Conservation (phyloP, 2,797 vertebrate genomes). For the Erpetoichthys calabaricus region DNA sequence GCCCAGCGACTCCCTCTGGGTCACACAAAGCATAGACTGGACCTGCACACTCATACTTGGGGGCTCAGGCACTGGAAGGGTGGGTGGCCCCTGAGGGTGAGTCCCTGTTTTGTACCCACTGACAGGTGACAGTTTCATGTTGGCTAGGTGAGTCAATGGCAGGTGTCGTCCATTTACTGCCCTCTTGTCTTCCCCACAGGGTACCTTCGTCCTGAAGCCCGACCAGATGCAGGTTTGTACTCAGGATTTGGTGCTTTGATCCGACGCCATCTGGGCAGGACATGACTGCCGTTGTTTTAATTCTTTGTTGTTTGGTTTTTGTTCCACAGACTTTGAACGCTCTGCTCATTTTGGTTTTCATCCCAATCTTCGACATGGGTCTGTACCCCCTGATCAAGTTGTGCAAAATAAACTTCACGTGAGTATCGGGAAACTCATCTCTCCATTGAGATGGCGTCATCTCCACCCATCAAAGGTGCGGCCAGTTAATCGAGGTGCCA, state of each 20-base stretch:
- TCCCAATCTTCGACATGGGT: slow-evolving; percentile 82
- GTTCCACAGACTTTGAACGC: slow-evolving; percentile 78
- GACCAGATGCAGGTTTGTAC: slow-evolving; percentile 88
- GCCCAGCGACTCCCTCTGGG: slow-evolving; percentile 17
- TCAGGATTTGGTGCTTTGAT: background rate
- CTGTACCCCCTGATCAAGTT: slow-evolving; percentile 70
- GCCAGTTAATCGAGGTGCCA: too few relatives aligned
- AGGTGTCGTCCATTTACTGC: slow-evolving; percentile 5
- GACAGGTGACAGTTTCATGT: slow-evolving; percentile 23
- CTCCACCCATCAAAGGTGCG: background rate
- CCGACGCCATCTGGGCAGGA: too few relatives aligned
- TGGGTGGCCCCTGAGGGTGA: background rate
- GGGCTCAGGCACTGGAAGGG: too few relatives aligned
- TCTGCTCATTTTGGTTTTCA: slow-evolving; percentile 79
- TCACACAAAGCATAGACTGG: slow-evolving; percentile 11
- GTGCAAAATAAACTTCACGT: slow-evolving; percentile 79
- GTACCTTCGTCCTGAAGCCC: slow-evolving; percentile 62
- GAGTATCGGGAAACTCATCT: slow-evolving; percentile 37
- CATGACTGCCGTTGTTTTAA: too few relatives aligned
- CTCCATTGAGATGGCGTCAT: background rate
- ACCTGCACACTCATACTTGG: too few relatives aligned
- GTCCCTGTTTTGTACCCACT: slow-evolving; percentile 12
- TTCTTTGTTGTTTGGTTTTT: too few relatives aligned
- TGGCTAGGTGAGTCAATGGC: slow-evolving; percentile 9
- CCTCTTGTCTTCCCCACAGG: slow-evolving; percentile 50